Evolutionary conservation across 2,888 invertebrate genomes (phyloP).

Genomic region (Margaritifera margaritifera): DNA sequence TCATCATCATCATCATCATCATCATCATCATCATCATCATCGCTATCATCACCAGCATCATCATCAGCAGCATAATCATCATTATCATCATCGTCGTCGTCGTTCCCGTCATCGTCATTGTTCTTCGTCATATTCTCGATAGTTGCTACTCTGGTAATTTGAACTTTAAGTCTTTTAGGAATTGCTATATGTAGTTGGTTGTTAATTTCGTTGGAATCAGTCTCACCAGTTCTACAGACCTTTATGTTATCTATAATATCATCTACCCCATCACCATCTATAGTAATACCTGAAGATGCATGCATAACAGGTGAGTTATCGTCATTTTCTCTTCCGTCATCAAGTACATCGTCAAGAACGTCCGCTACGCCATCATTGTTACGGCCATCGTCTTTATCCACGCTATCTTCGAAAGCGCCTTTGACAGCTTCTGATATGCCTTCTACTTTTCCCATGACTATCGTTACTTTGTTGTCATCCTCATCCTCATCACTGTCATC

Average conservation of each 20-base stretch:
- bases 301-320: background rate
- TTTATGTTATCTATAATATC: background rate
- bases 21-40: slow-evolving; percentile 5
- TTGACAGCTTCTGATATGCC: too few species aligned
- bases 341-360: background rate
- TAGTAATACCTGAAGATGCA: background rate
- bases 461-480: too few species aligned
- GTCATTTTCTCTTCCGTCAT: background rate
- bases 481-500: too few species aligned
- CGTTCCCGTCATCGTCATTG: slow-evolving; percentile 1
- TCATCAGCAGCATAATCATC: slow-evolving; percentile 3
- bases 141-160: background rate
- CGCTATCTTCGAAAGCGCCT: too few species aligned
- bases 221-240: too few species aligned
- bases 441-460: too few species aligned
- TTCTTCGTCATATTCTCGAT: background rate
- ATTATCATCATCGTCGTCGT: background rate
- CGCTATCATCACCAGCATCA: slow-evolving; percentile 2
- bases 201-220: background rate
- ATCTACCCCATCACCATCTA: background rate
- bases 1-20: slow-evolving; percentile 9
- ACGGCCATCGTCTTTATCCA: background rate
- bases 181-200: background rate
- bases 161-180: background rate
- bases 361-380: slow-evolving; percentile 1